Base-by-base conservation (phyloP, 64 coral and sea anemone genomes). In the Montipora cactus region DNA sequence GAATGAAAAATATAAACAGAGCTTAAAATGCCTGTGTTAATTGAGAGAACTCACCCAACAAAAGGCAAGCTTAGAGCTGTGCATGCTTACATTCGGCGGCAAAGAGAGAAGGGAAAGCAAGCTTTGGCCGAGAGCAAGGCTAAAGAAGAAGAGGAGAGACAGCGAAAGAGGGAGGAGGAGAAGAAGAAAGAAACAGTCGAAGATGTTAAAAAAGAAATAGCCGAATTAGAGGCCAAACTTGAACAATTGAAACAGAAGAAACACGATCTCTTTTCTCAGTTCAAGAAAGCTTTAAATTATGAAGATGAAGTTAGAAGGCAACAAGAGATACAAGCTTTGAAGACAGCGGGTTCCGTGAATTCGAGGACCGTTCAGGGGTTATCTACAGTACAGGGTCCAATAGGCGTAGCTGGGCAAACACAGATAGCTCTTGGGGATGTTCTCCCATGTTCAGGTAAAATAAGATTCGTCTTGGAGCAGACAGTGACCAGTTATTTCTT, bases 141-240 rank as follows among this genome's bases (percentile, higher is more conserved):
- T 37, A 97, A 95, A 85, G 96, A 97, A 83, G 93, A 95, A 81
- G 93, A 94, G 90, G 85, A 92, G 77, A 97, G 84, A 76, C 79
- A 79, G 83, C 73, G 93, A 53, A 98, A 98, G 19, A 90, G 90
- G 46, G 93, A 98, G 79, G 89, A 94, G 61, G 89, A 94, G 71
- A 98, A 95, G 57, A 98, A 94, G 61, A 98, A 98, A 83, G 96
- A 95, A 91, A 91, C 93, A 72, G 90, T 98, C 16, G 96, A 98
- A 80, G 93, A 92, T 91, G 96, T 98, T 0, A 91, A 94, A 59
- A 92, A 90, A 64, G 83, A 95, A 49, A 98, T 98, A 11, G 77
- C 76, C 18, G 79, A 81, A 37, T 93, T 95, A 59, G 93, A 97
- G 74, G 74, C 57, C 10, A 98, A 98, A 19, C 67, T 98, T 18